Conservation (phyloP, 2,797 vertebrate genomes). For the Cheirogaleus major region DNA sequence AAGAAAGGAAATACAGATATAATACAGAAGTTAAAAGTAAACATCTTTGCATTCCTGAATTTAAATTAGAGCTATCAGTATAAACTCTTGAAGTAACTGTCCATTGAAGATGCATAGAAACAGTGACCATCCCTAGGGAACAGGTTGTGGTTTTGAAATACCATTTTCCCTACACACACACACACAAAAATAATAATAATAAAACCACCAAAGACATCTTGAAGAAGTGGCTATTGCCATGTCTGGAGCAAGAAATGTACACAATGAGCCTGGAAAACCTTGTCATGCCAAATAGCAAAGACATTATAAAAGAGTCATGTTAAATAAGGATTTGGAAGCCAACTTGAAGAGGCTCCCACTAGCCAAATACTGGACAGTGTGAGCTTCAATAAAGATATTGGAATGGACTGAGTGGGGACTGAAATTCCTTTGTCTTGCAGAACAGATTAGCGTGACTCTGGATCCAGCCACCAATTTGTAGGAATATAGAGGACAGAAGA, state of each 20-base stretch:
- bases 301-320: background rate
- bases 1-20: slow-evolving; percentile 33
- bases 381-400: background rate
- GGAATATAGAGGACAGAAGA: background rate
- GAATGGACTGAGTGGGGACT: background rate
- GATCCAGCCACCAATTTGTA: background rate
- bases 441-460: background rate
- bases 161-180: background rate
- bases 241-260: background rate
- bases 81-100: background rate
- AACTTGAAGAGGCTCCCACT: background rate
- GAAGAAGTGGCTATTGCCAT: background rate
- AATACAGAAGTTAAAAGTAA: slow-evolving; percentile 14
- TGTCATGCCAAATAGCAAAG: background rate
- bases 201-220: background rate
- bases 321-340: background rate
- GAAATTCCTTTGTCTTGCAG: background rate
- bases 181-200: background rate
- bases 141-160: background rate
- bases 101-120: background rate
- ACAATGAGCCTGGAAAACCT: background rate
- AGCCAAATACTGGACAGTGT: background rate
- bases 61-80: background rate
- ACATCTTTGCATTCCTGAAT: background rate
- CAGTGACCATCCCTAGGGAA: background rate